Evolutionary conservation across 2,113 vertebrate genomes (phyloP).

Genomic region (Chitala chitala): DNA sequence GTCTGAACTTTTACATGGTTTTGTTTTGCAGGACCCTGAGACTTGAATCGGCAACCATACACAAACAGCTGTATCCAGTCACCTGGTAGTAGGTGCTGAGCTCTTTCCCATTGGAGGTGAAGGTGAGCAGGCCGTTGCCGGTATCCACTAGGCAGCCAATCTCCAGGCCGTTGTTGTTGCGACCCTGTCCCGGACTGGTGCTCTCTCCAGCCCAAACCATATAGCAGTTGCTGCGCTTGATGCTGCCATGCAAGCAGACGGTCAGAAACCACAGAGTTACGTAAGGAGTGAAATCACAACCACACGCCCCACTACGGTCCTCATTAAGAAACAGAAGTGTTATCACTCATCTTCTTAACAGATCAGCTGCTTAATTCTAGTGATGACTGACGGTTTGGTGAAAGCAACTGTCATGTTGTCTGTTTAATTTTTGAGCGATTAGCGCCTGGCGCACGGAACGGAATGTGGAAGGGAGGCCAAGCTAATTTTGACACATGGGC

Average conservation of each 20-base stretch:
- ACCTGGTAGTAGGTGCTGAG: conserved; percentile 90
- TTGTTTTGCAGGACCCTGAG: no score
- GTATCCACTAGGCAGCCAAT: conserved; percentile 88
- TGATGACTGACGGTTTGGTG: neutral
- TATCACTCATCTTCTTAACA: neutral
- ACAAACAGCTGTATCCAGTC: neutral
- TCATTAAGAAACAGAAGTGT: no score
- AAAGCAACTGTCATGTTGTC: no score
- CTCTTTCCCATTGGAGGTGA: conserved; percentile 91
- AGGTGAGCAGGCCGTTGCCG: conserved; percentile 80
- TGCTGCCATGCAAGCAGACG: conserved; percentile 56
- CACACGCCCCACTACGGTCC: neutral
- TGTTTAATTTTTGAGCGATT: no score
- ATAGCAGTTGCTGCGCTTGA: conserved; percentile 96
- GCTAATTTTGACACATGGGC: no score
- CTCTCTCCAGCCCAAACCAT: conserved; percentile 95
- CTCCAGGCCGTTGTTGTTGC: conserved; percentile 87
- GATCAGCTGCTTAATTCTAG: neutral
- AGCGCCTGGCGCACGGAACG: no score
- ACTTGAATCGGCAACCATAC: no score
- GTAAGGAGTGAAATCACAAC: neutral
- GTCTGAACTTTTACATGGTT: no score
- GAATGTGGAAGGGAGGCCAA: no score
- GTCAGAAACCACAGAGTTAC: neutral
- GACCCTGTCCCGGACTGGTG: conserved; percentile 82